phyloP scores from a whole-genome alignment of 2,113 vertebrate species.

The Passer montanus region DNA sequence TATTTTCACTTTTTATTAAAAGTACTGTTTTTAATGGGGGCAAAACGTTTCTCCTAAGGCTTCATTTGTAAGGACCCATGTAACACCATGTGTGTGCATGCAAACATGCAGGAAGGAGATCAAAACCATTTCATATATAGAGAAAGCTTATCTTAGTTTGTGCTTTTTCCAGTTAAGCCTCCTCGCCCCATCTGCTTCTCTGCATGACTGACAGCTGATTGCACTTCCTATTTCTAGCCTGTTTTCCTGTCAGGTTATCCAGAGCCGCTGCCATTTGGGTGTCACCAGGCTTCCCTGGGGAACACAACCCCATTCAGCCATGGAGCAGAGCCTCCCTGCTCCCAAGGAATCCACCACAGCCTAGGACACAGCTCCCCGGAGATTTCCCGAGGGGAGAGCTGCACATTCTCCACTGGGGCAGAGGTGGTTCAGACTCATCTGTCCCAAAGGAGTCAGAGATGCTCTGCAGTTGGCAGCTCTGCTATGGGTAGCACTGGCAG shows the following conservation, averaged over 20 bases:
- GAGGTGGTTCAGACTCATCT: not conserved
- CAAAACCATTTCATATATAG: not conserved
- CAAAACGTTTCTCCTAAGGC: not conserved
- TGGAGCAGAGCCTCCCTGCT: not conserved
- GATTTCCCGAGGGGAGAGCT: not conserved
- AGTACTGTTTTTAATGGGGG: not conserved
- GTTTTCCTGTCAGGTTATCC: not conserved
- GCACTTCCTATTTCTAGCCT: not conserved
- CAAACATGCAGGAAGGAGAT: not conserved
- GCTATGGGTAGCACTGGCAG: rapidly evolving
- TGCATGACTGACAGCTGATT: not conserved
- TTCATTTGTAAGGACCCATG: not conserved
- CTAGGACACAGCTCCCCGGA: not conserved
- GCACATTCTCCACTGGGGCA: rapidly evolving
- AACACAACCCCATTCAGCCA: not conserved
- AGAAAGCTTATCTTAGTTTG: not conserved
- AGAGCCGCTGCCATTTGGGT: not conserved
- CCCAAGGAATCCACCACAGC: not conserved
- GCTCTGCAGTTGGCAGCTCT: not conserved
- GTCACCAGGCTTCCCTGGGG: not conserved
- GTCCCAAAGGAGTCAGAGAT: not conserved
- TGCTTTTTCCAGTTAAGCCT: not conserved
- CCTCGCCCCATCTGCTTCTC: not conserved
- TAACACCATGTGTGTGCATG: not conserved
- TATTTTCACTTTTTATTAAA: not conserved